Evolutionary conservation across 2,888 invertebrate genomes (phyloP).

Genomic region (Scaptomyza parva): DNA sequence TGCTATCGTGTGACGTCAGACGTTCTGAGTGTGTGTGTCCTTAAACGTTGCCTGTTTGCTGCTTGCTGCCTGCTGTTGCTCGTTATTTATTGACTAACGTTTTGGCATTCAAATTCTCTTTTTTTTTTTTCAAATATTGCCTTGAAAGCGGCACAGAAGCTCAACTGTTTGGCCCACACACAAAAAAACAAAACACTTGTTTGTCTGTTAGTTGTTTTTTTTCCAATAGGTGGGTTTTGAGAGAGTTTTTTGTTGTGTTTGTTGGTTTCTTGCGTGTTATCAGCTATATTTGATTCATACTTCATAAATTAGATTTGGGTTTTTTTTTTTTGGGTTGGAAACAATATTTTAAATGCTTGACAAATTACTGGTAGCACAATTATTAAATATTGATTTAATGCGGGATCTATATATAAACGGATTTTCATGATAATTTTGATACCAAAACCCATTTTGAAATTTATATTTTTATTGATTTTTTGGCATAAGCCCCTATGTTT

Average conservation of each 20-base stretch:
- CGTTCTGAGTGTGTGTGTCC: constrained; percentile 22
- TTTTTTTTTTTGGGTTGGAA: neutral
- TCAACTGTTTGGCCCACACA: neutral
- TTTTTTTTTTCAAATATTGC: neutral
- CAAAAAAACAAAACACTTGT: constrained; percentile 8
- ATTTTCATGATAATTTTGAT: constrained; percentile 5
- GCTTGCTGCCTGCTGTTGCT: constrained; percentile 4
- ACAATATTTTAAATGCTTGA: constrained; percentile 9
- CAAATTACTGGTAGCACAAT: neutral
- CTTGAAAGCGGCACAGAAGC: constrained; percentile 5
- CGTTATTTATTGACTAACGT: constrained; percentile 31
- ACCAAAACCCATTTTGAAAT: neutral
- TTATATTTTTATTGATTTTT: too few relatives aligned
- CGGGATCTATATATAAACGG: constrained; percentile 5
- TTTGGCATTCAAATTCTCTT: constrained; percentile 18
- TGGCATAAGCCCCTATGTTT: too few relatives aligned
- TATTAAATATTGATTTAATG: neutral
- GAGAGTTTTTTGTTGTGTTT: neutral
- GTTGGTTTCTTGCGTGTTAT: constrained; percentile 5
- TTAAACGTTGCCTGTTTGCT: constrained; percentile 20
- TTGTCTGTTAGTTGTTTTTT: constrained; percentile 5
- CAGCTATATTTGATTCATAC: constrained; percentile 26
- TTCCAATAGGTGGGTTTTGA: neutral
- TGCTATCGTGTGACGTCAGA: constrained; percentile 48
- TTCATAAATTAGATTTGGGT: constrained; percentile 29